phyloP scores from a whole-genome alignment of 1,140 invertebrate species.

The Oryzaephilus surinamensis region DNA sequence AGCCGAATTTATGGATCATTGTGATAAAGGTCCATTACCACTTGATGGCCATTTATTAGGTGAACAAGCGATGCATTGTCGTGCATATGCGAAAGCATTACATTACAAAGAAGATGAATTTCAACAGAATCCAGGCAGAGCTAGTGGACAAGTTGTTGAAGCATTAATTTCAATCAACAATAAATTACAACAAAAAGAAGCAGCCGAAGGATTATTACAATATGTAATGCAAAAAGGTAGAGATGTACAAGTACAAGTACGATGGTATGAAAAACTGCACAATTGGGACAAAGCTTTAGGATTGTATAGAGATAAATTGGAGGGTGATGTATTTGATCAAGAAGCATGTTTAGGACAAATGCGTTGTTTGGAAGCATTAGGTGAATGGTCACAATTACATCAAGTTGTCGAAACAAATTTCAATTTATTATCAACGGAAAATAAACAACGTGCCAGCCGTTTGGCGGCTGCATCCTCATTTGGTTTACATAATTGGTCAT shows the following conservation, averaged over 20 bases:
- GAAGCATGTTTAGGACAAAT: constrained; percentile 87
- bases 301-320: constrained; percentile 65
- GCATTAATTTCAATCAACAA: constrained; percentile 96
- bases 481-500: constrained; percentile 87
- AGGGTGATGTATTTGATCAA: constrained; percentile 47
- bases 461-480: constrained; percentile 91
- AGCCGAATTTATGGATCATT: constrained; percentile 99
- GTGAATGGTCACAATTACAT: constrained; percentile 89
- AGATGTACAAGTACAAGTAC: constrained; percentile 75
- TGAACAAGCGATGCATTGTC: constrained; percentile 70
- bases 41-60: constrained; percentile 75
- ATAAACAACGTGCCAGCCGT: constrained; percentile 73
- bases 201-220: constrained; percentile 83
- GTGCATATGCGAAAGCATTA: constrained; percentile 87
- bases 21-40: constrained; percentile 90
- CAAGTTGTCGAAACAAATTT: constrained; percentile 68
- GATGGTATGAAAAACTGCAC: constrained; percentile 98
- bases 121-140: constrained; percentile 39
- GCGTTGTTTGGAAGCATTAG: constrained; percentile 83
- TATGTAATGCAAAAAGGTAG: constrained; percentile 83
- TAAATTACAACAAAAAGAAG: constrained; percentile 96
- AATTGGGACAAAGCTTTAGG: constrained; percentile 95
- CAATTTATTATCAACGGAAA: constrained; percentile 55
- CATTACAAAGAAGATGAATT: constrained; percentile 99
- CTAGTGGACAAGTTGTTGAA: constrained; percentile 69